phyloP scores from a whole-genome alignment of 2,888 invertebrate species.

The Leptarthrus brevirostris region DNA sequence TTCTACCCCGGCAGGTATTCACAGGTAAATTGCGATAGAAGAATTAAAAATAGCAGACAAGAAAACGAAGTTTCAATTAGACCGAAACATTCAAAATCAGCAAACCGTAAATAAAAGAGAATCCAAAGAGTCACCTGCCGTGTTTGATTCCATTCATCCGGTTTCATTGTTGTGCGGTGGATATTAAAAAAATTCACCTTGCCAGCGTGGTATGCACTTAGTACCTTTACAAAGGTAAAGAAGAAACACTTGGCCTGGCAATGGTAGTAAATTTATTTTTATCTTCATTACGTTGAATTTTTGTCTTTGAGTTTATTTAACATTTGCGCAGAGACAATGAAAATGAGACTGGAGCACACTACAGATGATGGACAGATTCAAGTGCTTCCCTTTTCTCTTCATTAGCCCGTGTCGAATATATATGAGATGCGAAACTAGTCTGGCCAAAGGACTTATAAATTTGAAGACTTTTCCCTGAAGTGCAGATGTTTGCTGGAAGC shows the following conservation, averaged over 20 bases:
- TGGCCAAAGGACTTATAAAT: too few species aligned
- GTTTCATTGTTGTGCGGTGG: constrained; percentile 32
- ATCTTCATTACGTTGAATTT: constrained; percentile 30
- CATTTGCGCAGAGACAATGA: too few species aligned
- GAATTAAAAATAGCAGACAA: constrained; percentile 24
- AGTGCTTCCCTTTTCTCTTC: too few species aligned
- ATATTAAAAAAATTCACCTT: neutral
- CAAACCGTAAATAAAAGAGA: constrained; percentile 52
- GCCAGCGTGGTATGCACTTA: neutral
- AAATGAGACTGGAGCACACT: too few species aligned
- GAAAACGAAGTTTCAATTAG: constrained; percentile 51
- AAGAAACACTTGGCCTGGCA: neutral
- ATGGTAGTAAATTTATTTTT: neutral
- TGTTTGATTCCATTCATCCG: constrained; percentile 40
- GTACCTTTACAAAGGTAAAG: neutral
- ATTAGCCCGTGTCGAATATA: too few species aligned
- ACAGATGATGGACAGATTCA: too few species aligned
- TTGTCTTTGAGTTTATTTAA: neutral
- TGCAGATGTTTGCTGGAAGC: too few species aligned
- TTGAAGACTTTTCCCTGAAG: too few species aligned
- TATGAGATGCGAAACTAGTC: too few species aligned
- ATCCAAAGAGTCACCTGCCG: constrained; percentile 39
- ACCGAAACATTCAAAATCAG: constrained; percentile 51
- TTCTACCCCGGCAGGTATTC: too few species aligned
- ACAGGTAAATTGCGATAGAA: neutral